Percentiles rank a stretch among this genome's conserved stretches.
These are phyloP conservation scores for Ormyrus rosae DNA, from an alignment of 2,888 invertebrate genomes.

Conservation along the genomic window DNA sequence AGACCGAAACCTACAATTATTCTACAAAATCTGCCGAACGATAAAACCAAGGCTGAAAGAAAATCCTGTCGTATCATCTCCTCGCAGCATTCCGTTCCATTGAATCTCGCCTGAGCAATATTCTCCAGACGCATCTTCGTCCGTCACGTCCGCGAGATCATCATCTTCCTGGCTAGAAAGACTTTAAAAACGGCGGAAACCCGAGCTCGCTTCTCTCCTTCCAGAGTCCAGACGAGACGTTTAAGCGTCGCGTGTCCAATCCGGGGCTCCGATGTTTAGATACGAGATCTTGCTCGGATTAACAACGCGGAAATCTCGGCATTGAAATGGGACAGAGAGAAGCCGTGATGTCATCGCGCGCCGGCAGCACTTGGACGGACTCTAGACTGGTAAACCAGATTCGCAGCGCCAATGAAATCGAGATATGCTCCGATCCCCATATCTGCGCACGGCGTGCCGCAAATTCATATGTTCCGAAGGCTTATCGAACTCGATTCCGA, in stretches of 20 bases:
- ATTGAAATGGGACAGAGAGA: too few relatives aligned
- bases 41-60: not conserved
- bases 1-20: not conserved
- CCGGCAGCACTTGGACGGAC: too few relatives aligned
- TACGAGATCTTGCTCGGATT: too few relatives aligned
- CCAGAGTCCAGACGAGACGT: slow-evolving; percentile 23
- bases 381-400: not conserved
- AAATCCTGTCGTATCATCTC: not conserved
- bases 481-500: not conserved
- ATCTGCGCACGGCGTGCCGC: not conserved
- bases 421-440: not conserved
- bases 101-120: not conserved
- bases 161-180: slow-evolving; percentile 6
- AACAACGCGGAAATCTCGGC: too few relatives aligned
- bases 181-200: not conserved
- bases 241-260: not conserved
- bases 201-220: not conserved
- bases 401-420: slow-evolving; percentile 7
- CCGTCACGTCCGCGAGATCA: not conserved
- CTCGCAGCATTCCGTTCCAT: not conserved
- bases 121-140: not conserved
- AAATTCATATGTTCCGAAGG: not conserved
- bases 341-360: too few relatives aligned
- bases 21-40: not conserved
- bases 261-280: not conserved